A percentile compares a stretch with the other conserved stretches of the same genome.
Conservation (phyloP, 2,113 vertebrate genomes). For the Mus pahari region DNA sequence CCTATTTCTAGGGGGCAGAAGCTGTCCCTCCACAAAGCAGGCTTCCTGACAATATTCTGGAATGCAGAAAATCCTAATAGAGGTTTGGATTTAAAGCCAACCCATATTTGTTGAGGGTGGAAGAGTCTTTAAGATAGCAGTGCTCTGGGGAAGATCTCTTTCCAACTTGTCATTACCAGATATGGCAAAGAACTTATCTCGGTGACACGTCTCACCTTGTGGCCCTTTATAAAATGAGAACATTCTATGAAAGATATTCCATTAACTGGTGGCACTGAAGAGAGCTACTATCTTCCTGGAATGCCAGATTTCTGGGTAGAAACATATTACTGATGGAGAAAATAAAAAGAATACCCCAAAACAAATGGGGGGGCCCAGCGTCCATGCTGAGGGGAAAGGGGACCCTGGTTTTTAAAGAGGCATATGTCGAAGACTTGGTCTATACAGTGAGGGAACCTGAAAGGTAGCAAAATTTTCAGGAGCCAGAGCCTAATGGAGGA, state of each 20-base stretch:
- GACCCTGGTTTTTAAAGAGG: background rate
- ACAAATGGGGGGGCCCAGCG: background rate
- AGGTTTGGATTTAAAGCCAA: slow-evolving; percentile 49
- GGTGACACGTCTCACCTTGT: background rate
- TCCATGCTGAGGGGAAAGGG: background rate
- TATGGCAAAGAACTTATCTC: background rate
- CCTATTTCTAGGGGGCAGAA: background rate
- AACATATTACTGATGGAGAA: background rate
- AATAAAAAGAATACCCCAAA: background rate
- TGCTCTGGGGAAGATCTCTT: background rate
- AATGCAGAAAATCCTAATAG: background rate
- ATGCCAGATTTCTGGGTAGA: background rate
- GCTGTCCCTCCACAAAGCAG: background rate
- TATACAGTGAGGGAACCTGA: background rate
- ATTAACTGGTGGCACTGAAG: slow-evolving; percentile 3
- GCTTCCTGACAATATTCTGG: background rate
- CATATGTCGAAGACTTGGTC: background rate
- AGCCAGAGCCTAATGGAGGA: background rate
- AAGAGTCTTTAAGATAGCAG: slow-evolving; percentile 14
- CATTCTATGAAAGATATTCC: background rate
- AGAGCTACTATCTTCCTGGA: slow-evolving; percentile 24
- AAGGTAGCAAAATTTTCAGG: background rate
- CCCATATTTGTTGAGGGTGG: slow-evolving; percentile 3
- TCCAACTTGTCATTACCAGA: background rate
- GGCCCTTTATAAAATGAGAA: background rate